Evolutionary conservation across 2,797 vertebrate genomes (phyloP).

Genomic region (Anisognathus igniventris): DNA sequence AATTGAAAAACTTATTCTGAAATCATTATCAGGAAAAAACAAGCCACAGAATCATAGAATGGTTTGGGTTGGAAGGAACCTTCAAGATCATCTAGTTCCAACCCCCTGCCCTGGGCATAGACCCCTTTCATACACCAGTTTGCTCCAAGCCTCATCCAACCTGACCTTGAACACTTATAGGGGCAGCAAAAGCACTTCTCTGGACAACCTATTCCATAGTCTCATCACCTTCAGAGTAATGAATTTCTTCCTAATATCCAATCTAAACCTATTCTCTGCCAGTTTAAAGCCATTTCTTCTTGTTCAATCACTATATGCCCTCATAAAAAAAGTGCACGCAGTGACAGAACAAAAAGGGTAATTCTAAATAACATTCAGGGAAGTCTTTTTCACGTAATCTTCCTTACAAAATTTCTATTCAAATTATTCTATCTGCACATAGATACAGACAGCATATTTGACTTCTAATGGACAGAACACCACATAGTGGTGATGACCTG

Average conservation of each 20-base stretch:
- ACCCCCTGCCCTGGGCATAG: not conserved
- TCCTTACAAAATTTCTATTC: not conserved
- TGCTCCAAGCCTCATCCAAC: not conserved
- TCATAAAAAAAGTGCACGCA: fast-evolving
- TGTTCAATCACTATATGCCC: not conserved
- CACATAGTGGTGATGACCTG: not conserved
- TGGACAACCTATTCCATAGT: not conserved
- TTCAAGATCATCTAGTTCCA: not conserved
- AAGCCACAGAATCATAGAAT: not conserved
- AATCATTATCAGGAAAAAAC: not conserved
- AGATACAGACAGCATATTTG: not conserved
- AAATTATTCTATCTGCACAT: not conserved
- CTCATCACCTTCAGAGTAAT: not conserved
- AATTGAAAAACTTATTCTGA: not conserved
- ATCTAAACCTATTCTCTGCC: not conserved
- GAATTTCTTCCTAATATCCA: not conserved
- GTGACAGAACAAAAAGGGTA: not conserved
- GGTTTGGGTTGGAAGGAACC: not conserved
- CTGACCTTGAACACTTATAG: not conserved
- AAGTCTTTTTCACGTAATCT: not conserved
- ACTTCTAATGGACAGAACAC: not conserved
- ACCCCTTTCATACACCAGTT: not conserved
- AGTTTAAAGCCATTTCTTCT: not conserved
- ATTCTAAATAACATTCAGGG: not conserved
- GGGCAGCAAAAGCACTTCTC: not conserved